Evolutionary conservation across 2,113 vertebrate species (phyloP), one percentile per base, ranked within the genome.

Genomic region (Arothron firmamentum): DNA sequence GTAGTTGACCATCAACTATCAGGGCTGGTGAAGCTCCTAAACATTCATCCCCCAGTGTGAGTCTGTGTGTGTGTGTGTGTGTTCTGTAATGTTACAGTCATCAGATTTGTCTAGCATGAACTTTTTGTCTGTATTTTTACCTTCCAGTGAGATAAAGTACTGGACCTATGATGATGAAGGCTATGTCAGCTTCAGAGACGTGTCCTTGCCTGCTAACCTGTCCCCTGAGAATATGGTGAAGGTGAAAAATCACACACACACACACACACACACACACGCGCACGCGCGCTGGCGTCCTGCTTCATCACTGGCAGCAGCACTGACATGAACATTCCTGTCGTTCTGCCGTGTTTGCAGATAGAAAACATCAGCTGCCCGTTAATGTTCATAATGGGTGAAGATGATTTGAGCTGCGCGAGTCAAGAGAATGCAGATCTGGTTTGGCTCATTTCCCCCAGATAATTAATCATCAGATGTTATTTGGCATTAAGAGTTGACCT

Each of bases 361-460:
- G 85, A 89, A 56, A 61, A 79, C 10, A 6, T 90, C 46, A 5
- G 21, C n/a, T 91, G 87, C 75, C 87, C 88, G 6, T 20, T 90
- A 21, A 53, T 91, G 80, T 82, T 54, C 67, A 66, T 91, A 20
- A 21, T 71, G 7, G 79, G 86, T 19, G 80, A 87, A 63, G 90
- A 91, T 19, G 89, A 91, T 58, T 45, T 46, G 43, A 77, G 55
- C 20, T 1, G 23, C 59, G 54, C 80, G 17, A 77, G 74, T 56
- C 20, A 5, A 2, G 85, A 88, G 64, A 85, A 68, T 1, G 81
- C 86, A 56, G 53, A 75, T 28, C 2, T 86, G 85, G 88, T 90
- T 72, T 6, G 51, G n/a, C 38, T 14, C 25, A 10, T 16, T 47
- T 28, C 25, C 10, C 5, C 2, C 3, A 4, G 17, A 2, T 42